Conservation (phyloP, 2,888 invertebrate species). For the Axea sp. region DNA sequence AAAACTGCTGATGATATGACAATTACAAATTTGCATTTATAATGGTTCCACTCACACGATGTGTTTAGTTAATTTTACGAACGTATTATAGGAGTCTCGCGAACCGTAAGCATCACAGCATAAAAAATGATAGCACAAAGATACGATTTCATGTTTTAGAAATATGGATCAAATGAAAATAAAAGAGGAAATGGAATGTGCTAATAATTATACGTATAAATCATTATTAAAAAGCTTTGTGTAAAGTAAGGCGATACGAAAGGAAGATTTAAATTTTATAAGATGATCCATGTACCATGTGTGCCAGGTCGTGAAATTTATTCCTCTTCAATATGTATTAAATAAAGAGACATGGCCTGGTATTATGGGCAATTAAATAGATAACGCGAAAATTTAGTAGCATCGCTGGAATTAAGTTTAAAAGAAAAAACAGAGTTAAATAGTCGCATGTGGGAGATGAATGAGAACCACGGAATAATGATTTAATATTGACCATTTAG, state of each 20-base stretch:
- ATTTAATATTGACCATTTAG: too few species aligned
- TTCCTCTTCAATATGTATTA: conserved; percentile 20
- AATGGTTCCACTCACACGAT: conserved; percentile 22
- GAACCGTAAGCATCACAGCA: conserved; percentile 14
- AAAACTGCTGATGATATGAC: conserved; percentile 18
- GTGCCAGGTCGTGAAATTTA: conserved; percentile 26
- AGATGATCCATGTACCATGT: conserved; percentile 24
- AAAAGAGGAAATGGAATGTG: conserved; percentile 27
- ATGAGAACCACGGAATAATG: neutral
- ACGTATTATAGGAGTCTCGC: conserved; percentile 9
- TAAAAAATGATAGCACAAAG: conserved; percentile 18
- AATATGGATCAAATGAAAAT: conserved; percentile 6
- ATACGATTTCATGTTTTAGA: conserved; percentile 4
- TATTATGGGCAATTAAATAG: conserved; percentile 24
- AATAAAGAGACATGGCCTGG: conserved; percentile 9
- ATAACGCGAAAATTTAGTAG: conserved; percentile 15
- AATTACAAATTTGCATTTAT: conserved; percentile 37
- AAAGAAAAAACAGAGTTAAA: conserved; percentile 9
- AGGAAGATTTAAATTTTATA: conserved; percentile 29
- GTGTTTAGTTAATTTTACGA: conserved; percentile 27
- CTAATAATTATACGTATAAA: conserved; percentile 37
- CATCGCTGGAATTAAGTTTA: neutral
- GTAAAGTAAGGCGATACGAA: conserved; percentile 32
- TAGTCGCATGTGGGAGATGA: conserved; percentile 5
- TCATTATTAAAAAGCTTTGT: conserved; percentile 45